These are phyloP conservation scores for Euwallacea fornicatus DNA, from an alignment of 1,140 invertebrate species.

Conservation along the genomic window DNA sequence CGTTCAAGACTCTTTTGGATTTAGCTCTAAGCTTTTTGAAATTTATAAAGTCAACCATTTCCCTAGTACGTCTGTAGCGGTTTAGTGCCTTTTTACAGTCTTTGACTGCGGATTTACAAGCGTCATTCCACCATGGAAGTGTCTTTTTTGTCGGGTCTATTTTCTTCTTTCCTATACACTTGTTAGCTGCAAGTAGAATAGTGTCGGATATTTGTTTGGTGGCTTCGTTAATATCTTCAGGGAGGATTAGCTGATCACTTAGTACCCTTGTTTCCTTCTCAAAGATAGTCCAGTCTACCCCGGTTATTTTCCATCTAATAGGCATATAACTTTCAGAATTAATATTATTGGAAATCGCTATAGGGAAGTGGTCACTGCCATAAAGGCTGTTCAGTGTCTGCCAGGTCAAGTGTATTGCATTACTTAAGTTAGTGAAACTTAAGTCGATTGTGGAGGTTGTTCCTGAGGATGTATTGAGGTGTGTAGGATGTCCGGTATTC, in stretches of 20 bases:
- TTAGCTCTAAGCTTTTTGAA: conserved; percentile 28
- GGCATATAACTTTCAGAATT: neutral
- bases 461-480: conserved; percentile 9
- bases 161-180: conserved; percentile 15
- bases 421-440: conserved; percentile 12
- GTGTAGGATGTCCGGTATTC: conserved; percentile 21
- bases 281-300: conserved; percentile 18
- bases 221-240: conserved; percentile 5
- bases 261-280: neutral
- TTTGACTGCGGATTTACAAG: conserved; percentile 14
- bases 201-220: neutral
- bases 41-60: conserved; percentile 14
- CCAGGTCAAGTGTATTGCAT: neutral
- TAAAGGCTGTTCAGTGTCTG: neutral
- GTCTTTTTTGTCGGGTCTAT: conserved; percentile 6
- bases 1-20: conserved; percentile 21
- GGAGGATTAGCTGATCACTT: neutral
- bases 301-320: conserved; percentile 13
- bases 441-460: conserved; percentile 21
- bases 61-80: conserved; percentile 12
- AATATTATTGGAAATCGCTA: conserved; percentile 7
- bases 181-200: conserved; percentile 12
- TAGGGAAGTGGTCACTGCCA: neutral
- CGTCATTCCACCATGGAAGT: conserved; percentile 28
- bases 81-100: conserved; percentile 27